Percentiles rank a stretch among this genome's conserved stretches.
Evolutionary conservation across 2,113 vertebrate species (phyloP).

Genomic region (Opisthocomus hoazin): DNA sequence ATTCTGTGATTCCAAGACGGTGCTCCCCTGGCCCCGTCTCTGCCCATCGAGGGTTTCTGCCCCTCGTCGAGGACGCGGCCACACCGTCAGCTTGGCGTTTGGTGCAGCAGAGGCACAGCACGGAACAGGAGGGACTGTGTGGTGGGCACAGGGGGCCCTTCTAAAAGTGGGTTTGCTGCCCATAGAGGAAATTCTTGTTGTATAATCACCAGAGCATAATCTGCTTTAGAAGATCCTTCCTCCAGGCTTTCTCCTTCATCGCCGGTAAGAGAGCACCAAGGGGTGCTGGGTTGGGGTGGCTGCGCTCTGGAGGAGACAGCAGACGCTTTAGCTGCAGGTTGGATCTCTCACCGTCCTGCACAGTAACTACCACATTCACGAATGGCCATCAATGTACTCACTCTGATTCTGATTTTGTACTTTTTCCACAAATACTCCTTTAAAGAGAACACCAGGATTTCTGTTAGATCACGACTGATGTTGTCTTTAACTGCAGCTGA

Average conservation of each 20-base stretch:
- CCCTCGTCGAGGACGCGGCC: background rate
- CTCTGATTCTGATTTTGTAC: background rate
- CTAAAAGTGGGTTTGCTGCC: background rate
- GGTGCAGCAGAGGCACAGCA: background rate
- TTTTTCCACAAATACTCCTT: background rate
- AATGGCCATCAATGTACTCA: background rate
- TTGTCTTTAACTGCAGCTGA: background rate
- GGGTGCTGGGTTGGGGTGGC: background rate
- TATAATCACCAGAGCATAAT: background rate
- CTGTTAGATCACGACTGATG: background rate
- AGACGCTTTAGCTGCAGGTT: background rate
- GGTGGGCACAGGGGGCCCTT: background rate
- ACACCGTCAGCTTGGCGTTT: background rate
- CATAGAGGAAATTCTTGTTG: background rate
- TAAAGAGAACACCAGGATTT: background rate
- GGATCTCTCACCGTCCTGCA: background rate
- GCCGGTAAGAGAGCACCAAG: background rate
- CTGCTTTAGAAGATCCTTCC: background rate
- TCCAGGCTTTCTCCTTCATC: background rate
- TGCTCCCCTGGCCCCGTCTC: background rate
- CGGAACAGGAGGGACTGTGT: background rate
- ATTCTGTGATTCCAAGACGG: too few species aligned
- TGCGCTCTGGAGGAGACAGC: background rate
- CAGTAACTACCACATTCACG: background rate
- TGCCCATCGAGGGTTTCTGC: background rate